Percentiles rank a stretch among this genome's conserved stretches.
These are phyloP conservation scores for Petrocephalus zakoni DNA, from an alignment of 2,113 vertebrate genomes.

Conservation along the genomic window DNA sequence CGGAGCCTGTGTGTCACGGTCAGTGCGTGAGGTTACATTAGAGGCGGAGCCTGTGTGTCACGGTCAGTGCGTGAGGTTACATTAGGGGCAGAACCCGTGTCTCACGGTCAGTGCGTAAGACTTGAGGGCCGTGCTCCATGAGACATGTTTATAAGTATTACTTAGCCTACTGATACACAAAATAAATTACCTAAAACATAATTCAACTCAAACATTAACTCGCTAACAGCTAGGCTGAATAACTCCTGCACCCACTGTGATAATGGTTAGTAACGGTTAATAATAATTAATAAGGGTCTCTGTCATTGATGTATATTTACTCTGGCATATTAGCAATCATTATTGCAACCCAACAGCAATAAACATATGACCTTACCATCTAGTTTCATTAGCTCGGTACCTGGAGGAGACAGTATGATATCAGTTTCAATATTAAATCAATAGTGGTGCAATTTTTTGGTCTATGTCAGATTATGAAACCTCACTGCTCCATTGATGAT, in stretches of 20 bases:
- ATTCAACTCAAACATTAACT: not conserved
- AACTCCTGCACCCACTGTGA: conserved; percentile 36
- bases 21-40: no score
- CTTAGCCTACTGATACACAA: not conserved
- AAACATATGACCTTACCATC: not conserved
- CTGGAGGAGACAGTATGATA: not conserved
- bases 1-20: no score
- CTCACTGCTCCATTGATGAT: not conserved
- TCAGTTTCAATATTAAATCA: conserved; percentile 35
- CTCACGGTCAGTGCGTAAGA: no score
- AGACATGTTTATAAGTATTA: not conserved
- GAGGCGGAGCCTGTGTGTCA: no score
- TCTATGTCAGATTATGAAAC: not conserved
- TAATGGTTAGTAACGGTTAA: not conserved
- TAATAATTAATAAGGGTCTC: not conserved
- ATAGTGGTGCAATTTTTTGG: not conserved
- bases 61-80: no score
- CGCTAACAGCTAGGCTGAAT: conserved; percentile 45
- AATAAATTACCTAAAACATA: not conserved
- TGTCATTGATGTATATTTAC: not conserved
- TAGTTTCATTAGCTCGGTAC: not conserved
- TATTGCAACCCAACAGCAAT: not conserved
- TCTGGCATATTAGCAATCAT: not conserved
- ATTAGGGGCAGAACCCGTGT: no score
- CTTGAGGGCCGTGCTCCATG: not conserved